These are phyloP conservation scores for Protonemura montana DNA, from an alignment of 2,888 invertebrate genomes.

Conservation along the genomic window DNA sequence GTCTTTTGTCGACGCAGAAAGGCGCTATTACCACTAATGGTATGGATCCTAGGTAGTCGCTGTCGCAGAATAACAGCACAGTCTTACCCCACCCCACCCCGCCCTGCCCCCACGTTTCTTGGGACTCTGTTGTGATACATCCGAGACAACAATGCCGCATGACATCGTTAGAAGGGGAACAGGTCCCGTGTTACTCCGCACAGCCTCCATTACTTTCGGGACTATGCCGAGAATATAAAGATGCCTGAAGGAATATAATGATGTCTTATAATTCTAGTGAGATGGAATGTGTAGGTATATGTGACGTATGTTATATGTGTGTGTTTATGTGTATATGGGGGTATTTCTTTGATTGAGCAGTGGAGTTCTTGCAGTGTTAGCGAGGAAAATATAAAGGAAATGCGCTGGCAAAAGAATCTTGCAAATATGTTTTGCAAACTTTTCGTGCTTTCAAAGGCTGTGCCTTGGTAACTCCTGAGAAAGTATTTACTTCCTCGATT, in stretches of 20 bases:
- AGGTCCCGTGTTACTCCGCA: neutral
- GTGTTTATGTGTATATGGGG: neutral
- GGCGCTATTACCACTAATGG: neutral
- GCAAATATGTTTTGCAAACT: neutral
- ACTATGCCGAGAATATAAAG: neutral
- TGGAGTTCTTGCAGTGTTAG: neutral
- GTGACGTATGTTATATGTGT: neutral
- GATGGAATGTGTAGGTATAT: neutral
- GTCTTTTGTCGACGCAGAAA: neutral
- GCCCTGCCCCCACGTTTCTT: neutral
- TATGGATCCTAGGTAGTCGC: neutral
- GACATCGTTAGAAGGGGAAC: neutral
- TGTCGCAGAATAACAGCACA: neutral
- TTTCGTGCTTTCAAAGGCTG: neutral
- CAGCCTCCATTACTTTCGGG: neutral
- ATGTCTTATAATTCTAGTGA: neutral
- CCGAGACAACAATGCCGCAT: neutral
- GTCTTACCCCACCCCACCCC: neutral
- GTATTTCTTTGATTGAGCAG: neutral
- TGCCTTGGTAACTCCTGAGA: neutral
- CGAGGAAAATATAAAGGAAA: neutral
- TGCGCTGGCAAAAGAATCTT: too few relatives aligned
- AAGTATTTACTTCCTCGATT: neutral
- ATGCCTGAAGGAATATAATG: neutral
- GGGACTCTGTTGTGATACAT: neutral